These are phyloP conservation scores for Megalops cyprinoides DNA, from an alignment of 2,797 vertebrate genomes.

Conservation along the genomic window DNA sequence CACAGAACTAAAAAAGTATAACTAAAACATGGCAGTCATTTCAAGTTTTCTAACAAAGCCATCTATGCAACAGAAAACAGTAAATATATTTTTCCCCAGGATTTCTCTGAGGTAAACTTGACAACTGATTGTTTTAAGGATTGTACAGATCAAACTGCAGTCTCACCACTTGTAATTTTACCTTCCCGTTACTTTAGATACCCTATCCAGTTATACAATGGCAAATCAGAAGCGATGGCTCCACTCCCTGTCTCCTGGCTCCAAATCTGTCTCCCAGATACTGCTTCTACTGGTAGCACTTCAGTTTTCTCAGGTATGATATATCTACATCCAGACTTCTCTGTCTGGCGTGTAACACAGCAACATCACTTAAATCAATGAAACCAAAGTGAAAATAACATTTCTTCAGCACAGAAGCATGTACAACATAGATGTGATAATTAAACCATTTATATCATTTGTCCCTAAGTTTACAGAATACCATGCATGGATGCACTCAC, in stretches of 20 bases:
- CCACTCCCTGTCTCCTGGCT: neutral
- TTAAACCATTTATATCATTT: neutral
- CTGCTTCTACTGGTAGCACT: neutral
- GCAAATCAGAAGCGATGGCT: neutral
- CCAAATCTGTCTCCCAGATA: neutral
- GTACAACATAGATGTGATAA: constrained; percentile 5
- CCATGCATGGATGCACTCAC: neutral
- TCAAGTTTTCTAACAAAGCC: neutral
- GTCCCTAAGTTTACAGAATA: neutral
- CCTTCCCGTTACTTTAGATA: constrained; percentile 27
- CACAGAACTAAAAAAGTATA: neutral
- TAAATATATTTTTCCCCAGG: neutral
- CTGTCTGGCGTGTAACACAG: neutral
- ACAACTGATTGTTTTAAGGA: neutral
- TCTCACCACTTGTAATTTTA: constrained; percentile 24
- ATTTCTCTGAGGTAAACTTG: too few species aligned
- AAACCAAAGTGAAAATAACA: neutral
- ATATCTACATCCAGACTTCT: neutral
- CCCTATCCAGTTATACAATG: constrained; percentile 8
- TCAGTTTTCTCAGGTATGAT: neutral
- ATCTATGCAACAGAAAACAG: neutral
- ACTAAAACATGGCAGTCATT: neutral
- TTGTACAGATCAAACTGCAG: constrained; percentile 18
- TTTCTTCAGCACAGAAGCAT: neutral
- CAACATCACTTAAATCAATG: neutral